Evolutionary conservation across 2,888 invertebrate genomes (phyloP).

Genomic region (Harpagoxenus sublaevis): DNA sequence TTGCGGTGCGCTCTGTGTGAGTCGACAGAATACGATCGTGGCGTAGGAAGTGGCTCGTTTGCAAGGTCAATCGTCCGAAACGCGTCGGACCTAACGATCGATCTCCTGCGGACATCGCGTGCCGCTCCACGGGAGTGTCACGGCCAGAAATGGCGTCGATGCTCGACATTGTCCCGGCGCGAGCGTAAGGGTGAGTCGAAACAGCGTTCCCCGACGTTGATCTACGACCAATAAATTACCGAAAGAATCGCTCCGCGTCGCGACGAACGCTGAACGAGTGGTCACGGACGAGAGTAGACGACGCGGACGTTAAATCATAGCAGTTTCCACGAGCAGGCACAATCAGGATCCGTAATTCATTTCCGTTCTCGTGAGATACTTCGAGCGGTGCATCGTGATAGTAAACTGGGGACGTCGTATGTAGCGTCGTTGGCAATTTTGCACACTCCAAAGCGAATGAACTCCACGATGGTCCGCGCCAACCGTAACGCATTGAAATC

Average conservation of each 20-base stretch:
- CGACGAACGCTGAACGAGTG: slow-evolving; percentile 8
- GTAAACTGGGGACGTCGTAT: not conserved
- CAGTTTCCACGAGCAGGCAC: not conserved
- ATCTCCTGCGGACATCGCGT: slow-evolving; percentile 76
- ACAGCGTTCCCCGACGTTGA: slow-evolving; percentile 62
- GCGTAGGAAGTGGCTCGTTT: slow-evolving; percentile 77
- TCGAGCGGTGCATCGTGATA: not conserved
- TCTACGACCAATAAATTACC: slow-evolving; percentile 74
- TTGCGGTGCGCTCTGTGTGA: slow-evolving; percentile 49
- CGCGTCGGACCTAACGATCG: slow-evolving; percentile 74
- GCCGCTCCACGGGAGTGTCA: slow-evolving; percentile 69
- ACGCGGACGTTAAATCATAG: slow-evolving; percentile 43
- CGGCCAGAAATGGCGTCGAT: slow-evolving; percentile 72
- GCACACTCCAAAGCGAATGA: slow-evolving; percentile 29
- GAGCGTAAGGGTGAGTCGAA: slow-evolving; percentile 50
- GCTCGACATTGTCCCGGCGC: slow-evolving; percentile 70
- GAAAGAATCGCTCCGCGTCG: slow-evolving; percentile 66
- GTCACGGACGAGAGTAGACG: slow-evolving; percentile 40
- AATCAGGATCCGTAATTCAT: slow-evolving; percentile 1
- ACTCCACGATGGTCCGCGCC: slow-evolving; percentile 13
- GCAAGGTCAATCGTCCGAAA: slow-evolving; percentile 78
- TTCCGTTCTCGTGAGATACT: not conserved
- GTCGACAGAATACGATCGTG: slow-evolving; percentile 61
- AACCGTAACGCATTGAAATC: slow-evolving; percentile 37
- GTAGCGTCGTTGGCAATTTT: slow-evolving; percentile 21